Evolutionary conservation across 2,888 invertebrate species (phyloP).

Genomic region (Gandaritis pyraliata): DNA sequence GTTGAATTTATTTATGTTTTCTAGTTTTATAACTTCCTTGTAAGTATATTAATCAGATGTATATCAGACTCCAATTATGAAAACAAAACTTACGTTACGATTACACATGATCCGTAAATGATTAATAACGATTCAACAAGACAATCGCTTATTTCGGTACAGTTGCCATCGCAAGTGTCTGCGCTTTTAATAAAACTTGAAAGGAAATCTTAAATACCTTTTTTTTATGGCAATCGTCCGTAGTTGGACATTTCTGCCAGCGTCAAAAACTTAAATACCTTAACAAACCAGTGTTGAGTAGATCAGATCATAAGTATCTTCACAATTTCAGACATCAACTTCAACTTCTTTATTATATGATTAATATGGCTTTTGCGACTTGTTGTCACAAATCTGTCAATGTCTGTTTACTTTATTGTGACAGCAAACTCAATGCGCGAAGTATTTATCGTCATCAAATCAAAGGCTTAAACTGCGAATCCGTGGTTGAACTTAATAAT

Average conservation of each 20-base stretch:
- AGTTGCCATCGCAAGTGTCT: conserved; percentile 11
- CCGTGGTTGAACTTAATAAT: neutral
- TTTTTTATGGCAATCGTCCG: too few relatives aligned
- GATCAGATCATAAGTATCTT: conserved; percentile 7
- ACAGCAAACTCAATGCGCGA: too few relatives aligned
- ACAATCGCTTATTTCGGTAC: conserved; percentile 15
- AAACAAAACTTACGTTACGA: conserved; percentile 26
- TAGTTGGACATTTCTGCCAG: too few relatives aligned
- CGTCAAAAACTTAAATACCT: conserved; percentile 6
- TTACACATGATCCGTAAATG: conserved; percentile 28
- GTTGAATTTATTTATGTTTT: neutral
- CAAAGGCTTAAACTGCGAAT: too few relatives aligned
- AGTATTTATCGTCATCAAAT: too few relatives aligned
- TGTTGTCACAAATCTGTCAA: too few relatives aligned
- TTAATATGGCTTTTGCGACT: too few relatives aligned
- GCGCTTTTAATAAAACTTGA: neutral
- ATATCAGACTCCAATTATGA: conserved; percentile 12
- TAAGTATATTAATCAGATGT: conserved; percentile 12
- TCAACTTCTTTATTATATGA: too few relatives aligned
- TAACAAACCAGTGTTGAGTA: too few relatives aligned
- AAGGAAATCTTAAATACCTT: neutral
- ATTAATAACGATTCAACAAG: conserved; percentile 23
- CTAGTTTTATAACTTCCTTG: conserved; percentile 15
- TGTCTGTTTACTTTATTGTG: too few relatives aligned
- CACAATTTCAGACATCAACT: neutral